Percentiles rank a stretch among this genome's conserved stretches.
Conservation (phyloP, 2,797 vertebrate genomes). For the Fundulus diaphanus region DNA sequence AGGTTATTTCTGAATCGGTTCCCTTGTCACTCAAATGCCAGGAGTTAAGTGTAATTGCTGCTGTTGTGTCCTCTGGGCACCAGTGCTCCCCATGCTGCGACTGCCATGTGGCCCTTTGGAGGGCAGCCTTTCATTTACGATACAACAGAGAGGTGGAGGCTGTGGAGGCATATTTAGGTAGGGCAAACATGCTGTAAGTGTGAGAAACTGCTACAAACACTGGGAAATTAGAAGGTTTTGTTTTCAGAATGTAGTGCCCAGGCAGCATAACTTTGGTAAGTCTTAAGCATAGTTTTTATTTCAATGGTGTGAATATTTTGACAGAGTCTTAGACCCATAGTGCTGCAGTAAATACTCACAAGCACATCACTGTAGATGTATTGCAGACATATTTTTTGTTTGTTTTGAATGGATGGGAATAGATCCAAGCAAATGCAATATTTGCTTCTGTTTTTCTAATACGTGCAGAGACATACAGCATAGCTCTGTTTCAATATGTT, state of each 20-base stretch:
- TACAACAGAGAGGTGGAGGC: slow-evolving; percentile 15
- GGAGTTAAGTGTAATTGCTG: slow-evolving; percentile 61
- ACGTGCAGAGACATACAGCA: not conserved
- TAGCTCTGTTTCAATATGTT: slow-evolving; percentile 8
- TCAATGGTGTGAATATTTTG: slow-evolving; percentile 4
- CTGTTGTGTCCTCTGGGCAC: slow-evolving; percentile 51
- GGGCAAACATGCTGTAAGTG: slow-evolving; percentile 4
- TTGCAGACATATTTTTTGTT: not conserved
- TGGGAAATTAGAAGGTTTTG: not conserved
- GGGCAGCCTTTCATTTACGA: slow-evolving; percentile 26
- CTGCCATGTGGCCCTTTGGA: slow-evolving; percentile 28
- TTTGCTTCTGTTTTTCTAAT: slow-evolving; percentile 19
- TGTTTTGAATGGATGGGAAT: slow-evolving; percentile 5
- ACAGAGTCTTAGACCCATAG: not conserved
- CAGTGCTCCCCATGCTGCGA: slow-evolving; percentile 16
- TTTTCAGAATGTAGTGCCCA: not conserved
- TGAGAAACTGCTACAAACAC: slow-evolving; percentile 2
- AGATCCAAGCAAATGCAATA: slow-evolving; percentile 4
- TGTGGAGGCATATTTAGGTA: slow-evolving; percentile 25
- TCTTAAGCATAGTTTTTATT: not conserved
- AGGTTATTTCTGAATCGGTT: slow-evolving; percentile 64
- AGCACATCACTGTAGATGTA: not conserved
- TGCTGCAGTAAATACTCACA: slow-evolving; percentile 10
- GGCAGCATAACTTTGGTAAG: not conserved
- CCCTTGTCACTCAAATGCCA: slow-evolving; percentile 59